Evolutionary conservation across 2,888 invertebrate species (phyloP), one percentile per base, ranked within the genome.

Genomic region (Leucoma salicis): DNA sequence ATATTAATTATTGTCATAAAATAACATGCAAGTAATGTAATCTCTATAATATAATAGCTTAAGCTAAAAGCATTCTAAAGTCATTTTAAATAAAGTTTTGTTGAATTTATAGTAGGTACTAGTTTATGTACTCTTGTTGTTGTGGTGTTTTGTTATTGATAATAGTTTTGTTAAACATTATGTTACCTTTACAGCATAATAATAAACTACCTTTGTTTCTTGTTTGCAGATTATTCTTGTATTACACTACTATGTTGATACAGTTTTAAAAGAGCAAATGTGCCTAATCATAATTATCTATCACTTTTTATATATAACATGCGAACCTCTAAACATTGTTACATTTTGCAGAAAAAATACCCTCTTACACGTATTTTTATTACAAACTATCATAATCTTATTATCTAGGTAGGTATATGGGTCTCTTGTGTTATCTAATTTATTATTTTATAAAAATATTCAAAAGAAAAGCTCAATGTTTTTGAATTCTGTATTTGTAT

Each of bases 31-130:
- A 60, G 34, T 55, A 48, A 35, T 45, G 38, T 21, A 14, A 33
- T 41, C 41, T 48, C 35, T 48, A 52, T 42, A 49, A 46, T 46
- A 52, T 42, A 49, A 46, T 46, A 43, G 53, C 13, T 42, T 48
- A 37, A 27, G 32, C 8, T 21, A 21, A n/a, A 38, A 57, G 47
- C 53, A 60, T 62, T 48, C 59, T 59, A 52, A 49, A 66, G 73
- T 71, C 62, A 64, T 58, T 66, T 39, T 29, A 40, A 42, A 45
- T 42, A 55, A 51, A 47, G 36, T 58, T 68, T 69, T 73, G 76
- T 77, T 76, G 67, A 68, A 55, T 75, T 59, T 76, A 78, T 77
- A 78, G 75, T 82, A 81, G 7, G 1, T 3, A 21, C 21, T 82
- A 81, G 73, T 78, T 74, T 67, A 65, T 66, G 11, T 27, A 66